These are phyloP conservation scores for Pseudorasbora parva DNA, from an alignment of 2,113 vertebrate genomes.

Conservation along the genomic window DNA sequence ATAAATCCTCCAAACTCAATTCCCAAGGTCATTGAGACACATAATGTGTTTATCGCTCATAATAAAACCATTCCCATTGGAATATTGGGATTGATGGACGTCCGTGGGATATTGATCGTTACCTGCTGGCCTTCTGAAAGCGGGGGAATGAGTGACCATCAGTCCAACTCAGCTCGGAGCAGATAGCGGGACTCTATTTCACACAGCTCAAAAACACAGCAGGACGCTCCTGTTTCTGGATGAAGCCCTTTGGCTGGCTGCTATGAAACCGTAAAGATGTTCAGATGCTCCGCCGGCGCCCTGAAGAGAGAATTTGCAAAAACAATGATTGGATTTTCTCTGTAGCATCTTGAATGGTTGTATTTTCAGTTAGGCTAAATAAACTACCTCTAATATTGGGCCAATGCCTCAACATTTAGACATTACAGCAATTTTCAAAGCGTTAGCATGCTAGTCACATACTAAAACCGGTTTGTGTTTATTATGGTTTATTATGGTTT, in stretches of 20 bases:
- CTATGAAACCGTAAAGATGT: not conserved
- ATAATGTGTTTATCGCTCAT: constrained; percentile 57
- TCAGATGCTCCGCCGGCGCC: not conserved
- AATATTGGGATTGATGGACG: constrained; percentile 47
- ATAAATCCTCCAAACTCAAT: constrained; percentile 58
- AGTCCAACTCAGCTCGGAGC: constrained; percentile 1
- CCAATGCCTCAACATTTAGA: too few species aligned
- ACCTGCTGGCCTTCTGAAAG: constrained; percentile 18
- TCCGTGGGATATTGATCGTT: constrained; percentile 53
- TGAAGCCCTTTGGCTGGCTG: not conserved
- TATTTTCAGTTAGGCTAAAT: not conserved
- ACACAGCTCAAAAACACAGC: not conserved
- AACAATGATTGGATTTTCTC: not conserved
- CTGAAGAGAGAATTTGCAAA: not conserved
- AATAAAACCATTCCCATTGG: constrained; percentile 41
- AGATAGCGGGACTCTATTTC: not conserved
- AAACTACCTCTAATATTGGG: not conserved
- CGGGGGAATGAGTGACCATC: constrained; percentile 40
- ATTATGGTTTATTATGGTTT: too few species aligned
- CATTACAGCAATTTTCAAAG: too few species aligned
- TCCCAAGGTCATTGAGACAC: constrained; percentile 59
- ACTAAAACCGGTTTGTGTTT: too few species aligned
- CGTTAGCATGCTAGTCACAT: too few species aligned
- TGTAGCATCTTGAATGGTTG: not conserved
- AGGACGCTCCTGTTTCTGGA: not conserved